Conservation (phyloP, 1,140 invertebrate genomes). For the Euglossa dilemma region DNA sequence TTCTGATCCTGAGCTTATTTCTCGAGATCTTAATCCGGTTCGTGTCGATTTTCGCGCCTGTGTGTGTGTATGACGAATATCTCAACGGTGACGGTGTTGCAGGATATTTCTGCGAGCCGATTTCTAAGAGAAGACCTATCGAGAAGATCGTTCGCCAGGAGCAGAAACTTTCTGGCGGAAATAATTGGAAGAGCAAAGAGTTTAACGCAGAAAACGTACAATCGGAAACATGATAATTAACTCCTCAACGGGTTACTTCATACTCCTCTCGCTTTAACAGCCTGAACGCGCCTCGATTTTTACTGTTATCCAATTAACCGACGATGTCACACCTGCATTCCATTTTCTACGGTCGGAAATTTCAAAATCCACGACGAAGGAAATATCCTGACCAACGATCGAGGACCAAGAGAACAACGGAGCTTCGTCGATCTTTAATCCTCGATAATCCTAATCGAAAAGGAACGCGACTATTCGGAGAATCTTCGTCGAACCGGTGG, state of each 20-base stretch:
- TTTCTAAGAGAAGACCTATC: neutral
- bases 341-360: neutral
- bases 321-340: neutral
- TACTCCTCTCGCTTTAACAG: neutral
- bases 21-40: too few relatives aligned
- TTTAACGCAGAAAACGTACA: neutral
- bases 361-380: neutral
- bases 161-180: neutral
- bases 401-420: neutral
- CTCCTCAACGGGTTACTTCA: constrained; percentile 15
- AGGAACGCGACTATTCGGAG: neutral
- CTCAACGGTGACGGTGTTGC: too few relatives aligned
- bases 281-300: neutral
- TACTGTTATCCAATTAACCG: constrained; percentile 24
- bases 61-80: too few relatives aligned
- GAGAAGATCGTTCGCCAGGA: neutral
- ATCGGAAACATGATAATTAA: constrained; percentile 20
- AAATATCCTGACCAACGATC: too few relatives aligned
- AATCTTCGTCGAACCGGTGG: neutral
- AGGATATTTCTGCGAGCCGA: too few relatives aligned
- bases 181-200: constrained; percentile 22
- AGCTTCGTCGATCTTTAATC: neutral
- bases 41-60: too few relatives aligned
- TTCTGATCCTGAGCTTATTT: too few relatives aligned
- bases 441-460: neutral